Base-by-base conservation (phyloP, 30 jellyfish, hydroid and myxozoan species). In the Nemopilema nomurai region DNA sequence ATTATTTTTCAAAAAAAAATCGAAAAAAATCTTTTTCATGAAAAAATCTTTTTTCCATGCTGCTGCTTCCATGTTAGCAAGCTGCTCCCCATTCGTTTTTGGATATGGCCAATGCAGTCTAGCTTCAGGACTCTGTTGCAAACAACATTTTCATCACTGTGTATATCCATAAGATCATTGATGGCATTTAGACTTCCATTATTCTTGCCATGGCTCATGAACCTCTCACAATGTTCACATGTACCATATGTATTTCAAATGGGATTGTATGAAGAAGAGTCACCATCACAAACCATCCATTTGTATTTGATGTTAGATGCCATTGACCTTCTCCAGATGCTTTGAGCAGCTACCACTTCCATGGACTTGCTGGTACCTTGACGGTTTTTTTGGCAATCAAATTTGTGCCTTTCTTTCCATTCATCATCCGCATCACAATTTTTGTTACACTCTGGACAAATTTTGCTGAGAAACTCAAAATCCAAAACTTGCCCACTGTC, bases 271-370 rank as follows among this genome's bases (percentile, higher is more conserved):
- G 89, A n/a, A 17, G 81, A 1, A 8, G 82, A 66, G 82, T 80
- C 90, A 24, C 90, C 83, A 80, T 80, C 90, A 41, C 82, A 77
- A 4, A 77, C 52, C 87, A 77, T 77, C 78, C 87, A 77, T 51
- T 68, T 80, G 69, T 62, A 79, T 79, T 30, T 28, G 63, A 79
- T 27, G 82, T 68, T 41, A 49, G 8, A 66, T 8, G 50, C 89
- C 23, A 26, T 16, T 24, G 80, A 79, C 23, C 67, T 41, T 26
- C 67, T 28, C 89, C 82, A 80, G 20, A 80, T 67, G 21, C 23
- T 80, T 22, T n/a, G 23, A 16, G 83, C 83, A 64, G 77, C 81
- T 3, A 29, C 90, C 27, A 73, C 28, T 49, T 80, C 90, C 90
- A 80, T 63, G 1, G 90, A 76, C 28, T 33, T 64, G 28, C 81